Conservation (phyloP, 2,888 invertebrate genomes). For the Fragum sueziense region DNA sequence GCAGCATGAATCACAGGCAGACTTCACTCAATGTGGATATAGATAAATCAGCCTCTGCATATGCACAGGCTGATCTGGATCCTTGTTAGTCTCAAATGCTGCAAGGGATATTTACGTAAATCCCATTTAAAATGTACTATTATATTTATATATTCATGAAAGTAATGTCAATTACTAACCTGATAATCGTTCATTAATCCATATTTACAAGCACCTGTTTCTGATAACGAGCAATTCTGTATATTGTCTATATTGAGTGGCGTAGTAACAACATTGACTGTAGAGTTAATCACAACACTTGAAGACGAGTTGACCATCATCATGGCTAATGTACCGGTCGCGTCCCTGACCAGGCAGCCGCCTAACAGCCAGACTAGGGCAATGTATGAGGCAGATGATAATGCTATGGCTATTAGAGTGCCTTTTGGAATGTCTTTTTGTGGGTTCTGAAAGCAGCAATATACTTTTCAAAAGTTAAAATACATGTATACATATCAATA, state of each 20-base stretch:
- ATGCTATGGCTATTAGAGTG: conserved; percentile 91
- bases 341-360: conserved; percentile 87
- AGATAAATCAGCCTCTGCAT: no score
- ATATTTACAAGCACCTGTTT: conserved; percentile 85
- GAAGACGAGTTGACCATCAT: conserved; percentile 82
- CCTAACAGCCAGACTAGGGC: conserved; percentile 91
- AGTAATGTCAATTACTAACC: conserved; percentile 84
- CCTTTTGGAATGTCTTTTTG: conserved; percentile 96
- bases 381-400: conserved; percentile 94
- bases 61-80: no score
- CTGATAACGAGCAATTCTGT: conserved; percentile 60
- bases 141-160: no score
- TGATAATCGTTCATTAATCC: conserved; percentile 94
- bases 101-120: neutral
- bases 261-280: neutral
- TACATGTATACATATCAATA: no score
- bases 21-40: no score
- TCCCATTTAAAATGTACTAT: no score
- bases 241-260: conserved; percentile 43
- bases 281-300: conserved; percentile 2
- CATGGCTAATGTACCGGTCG: conserved; percentile 84
- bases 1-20: no score
- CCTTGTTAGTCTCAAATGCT: no score
- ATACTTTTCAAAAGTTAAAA: no score
- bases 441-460: conserved; percentile 87